These are phyloP conservation scores for Drosophila bocki DNA, from an alignment of 1,140 invertebrate species.

Conservation along the genomic window DNA sequence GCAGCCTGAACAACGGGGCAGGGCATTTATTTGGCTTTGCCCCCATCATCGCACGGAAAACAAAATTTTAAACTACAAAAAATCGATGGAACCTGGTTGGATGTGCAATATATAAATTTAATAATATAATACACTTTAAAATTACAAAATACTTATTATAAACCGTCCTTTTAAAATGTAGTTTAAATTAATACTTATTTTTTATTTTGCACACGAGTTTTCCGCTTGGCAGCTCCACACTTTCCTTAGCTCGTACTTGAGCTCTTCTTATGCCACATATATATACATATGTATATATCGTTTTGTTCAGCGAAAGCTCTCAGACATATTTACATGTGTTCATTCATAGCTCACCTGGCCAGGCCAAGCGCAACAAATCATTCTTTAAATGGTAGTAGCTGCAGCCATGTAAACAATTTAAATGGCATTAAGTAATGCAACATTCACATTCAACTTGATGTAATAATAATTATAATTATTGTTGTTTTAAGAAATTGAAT, in stretches of 20 bases:
- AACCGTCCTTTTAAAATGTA: background rate
- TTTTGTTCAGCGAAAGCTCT: slow-evolving; percentile 26
- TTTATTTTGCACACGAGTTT: slow-evolving; percentile 10
- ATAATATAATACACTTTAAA: background rate
- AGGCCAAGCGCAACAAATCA: slow-evolving; percentile 77
- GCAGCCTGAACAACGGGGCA: slow-evolving; percentile 39
- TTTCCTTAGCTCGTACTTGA: slow-evolving; percentile 27
- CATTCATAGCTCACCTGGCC: slow-evolving; percentile 29
- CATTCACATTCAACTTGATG: slow-evolving; percentile 55
- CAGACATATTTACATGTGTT: slow-evolving; percentile 16
- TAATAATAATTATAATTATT: slow-evolving; percentile 46
- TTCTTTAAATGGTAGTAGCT: slow-evolving; percentile 60
- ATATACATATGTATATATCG: background rate
- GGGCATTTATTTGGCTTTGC: slow-evolving; percentile 52
- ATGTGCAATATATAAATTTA: background rate
- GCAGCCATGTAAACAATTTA: slow-evolving; percentile 57
- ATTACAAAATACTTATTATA: background rate
- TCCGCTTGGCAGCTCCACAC: slow-evolving; percentile 24
- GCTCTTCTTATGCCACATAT: slow-evolving; percentile 53
- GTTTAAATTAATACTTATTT: background rate
- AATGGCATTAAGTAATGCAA: slow-evolving; percentile 74
- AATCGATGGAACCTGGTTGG: background rate
- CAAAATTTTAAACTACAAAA: too few species aligned
- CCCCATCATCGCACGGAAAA: slow-evolving; percentile 12
- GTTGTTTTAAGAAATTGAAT: slow-evolving; percentile 31